These are phyloP conservation scores for Psittacula echo DNA, from an alignment of 2,797 vertebrate genomes.

Conservation along the genomic window DNA sequence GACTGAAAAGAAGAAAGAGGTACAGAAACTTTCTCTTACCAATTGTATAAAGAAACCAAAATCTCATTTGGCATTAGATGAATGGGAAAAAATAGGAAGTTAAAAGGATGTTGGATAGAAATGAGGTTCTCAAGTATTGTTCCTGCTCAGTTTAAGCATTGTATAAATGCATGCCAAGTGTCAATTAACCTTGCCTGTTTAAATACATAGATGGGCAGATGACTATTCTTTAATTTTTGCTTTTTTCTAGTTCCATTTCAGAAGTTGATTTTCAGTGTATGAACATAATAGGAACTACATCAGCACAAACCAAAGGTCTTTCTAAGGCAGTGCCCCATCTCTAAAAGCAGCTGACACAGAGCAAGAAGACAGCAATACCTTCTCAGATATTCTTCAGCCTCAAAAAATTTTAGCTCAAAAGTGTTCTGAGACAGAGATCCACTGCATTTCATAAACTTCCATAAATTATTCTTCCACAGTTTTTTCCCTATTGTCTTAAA, in stretches of 20 bases:
- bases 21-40: slow-evolving; percentile 21
- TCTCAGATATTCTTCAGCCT: not conserved
- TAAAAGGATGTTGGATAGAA: slow-evolving; percentile 21
- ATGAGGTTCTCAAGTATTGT: slow-evolving; percentile 20
- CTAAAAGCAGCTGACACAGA: not conserved
- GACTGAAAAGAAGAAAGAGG: not conserved
- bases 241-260: slow-evolving; percentile 34
- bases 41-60: not conserved
- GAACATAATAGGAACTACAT: not conserved
- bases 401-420: not conserved
- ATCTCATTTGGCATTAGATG: not conserved
- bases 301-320: not conserved
- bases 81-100: not conserved
- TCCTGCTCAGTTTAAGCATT: slow-evolving; percentile 43
- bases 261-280: slow-evolving; percentile 8
- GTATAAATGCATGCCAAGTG: slow-evolving; percentile 55
- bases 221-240: slow-evolving; percentile 49
- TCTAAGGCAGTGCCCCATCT: not conserved
- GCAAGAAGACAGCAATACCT: not conserved
- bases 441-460: not conserved
- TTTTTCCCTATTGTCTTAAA: not conserved
- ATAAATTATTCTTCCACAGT: not conserved
- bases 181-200: slow-evolving; percentile 65
- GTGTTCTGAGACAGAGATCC: not conserved
- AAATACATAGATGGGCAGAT: slow-evolving; percentile 64